Percentiles rank a stretch among this genome's conserved stretches.
Conservation (phyloP, 2,113 vertebrate genomes). For the Lophius piscatorius region DNA sequence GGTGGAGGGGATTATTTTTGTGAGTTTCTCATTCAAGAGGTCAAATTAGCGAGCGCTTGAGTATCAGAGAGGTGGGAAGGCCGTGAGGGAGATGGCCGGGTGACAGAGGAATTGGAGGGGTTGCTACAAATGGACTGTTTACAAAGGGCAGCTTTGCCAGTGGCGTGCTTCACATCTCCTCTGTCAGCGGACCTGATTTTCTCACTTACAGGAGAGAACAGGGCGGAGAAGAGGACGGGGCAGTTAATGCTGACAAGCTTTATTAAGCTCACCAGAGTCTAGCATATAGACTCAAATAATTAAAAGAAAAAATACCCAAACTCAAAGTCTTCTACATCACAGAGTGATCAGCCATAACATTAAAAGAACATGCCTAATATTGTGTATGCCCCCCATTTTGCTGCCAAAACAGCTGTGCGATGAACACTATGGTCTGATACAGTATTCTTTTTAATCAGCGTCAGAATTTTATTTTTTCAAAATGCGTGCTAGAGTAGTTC, state of each 20-base stretch:
- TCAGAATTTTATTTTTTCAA: too few species aligned
- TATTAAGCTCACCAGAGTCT: constrained; percentile 4
- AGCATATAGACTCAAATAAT: too few species aligned
- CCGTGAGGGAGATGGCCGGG: constrained; percentile 18
- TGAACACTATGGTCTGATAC: too few species aligned
- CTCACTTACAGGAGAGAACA: constrained; percentile 41
- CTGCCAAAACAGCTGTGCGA: too few species aligned
- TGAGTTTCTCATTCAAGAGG: constrained; percentile 69
- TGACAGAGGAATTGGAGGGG: constrained; percentile 38
- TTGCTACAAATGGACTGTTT: constrained; percentile 71
- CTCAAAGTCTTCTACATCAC: too few species aligned
- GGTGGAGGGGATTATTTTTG: constrained; percentile 64
- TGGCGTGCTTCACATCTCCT: constrained; percentile 67
- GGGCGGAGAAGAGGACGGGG: constrained; percentile 12
- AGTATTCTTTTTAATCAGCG: too few species aligned
- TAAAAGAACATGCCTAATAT: too few species aligned
- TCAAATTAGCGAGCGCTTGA: constrained; percentile 59
- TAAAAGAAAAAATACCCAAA: too few species aligned
- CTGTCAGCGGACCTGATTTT: constrained; percentile 70
- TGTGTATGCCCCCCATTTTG: too few species aligned
- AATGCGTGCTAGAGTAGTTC: too few species aligned
- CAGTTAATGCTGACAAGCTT: constrained; percentile 23
- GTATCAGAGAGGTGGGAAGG: constrained; percentile 38
- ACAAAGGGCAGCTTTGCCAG: constrained; percentile 69
- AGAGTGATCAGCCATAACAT: too few species aligned